A percentile compares a stretch with the other conserved stretches of the same genome.
Conservation (phyloP, 1,140 invertebrate genomes). For the Caenorhabditis tropicalis region DNA sequence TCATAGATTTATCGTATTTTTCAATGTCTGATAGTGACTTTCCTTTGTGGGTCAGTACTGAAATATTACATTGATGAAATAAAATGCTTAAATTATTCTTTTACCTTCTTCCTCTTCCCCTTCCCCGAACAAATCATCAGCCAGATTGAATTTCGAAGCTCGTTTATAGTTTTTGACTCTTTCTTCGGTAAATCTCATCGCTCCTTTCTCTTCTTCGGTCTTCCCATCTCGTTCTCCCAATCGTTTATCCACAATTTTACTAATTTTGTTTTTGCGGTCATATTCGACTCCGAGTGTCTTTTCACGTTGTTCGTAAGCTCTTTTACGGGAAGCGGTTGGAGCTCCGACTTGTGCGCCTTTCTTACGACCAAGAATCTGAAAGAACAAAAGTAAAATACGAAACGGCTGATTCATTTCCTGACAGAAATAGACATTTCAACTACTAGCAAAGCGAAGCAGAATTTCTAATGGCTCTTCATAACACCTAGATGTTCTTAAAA, state of each 20-base stretch:
- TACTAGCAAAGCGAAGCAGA: not conserved
- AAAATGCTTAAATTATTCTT: no score
- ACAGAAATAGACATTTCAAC: no score
- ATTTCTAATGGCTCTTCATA: no score
- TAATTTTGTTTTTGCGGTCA: constrained; percentile 51
- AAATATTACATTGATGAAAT: no score
- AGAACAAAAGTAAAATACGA: not conserved
- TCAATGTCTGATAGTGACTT: constrained; percentile 54
- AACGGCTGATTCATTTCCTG: no score
- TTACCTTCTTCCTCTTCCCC: constrained; percentile 19
- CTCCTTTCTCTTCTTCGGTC: constrained; percentile 55
- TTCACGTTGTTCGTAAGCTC: constrained; percentile 55
- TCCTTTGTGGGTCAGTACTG: constrained; percentile 55
- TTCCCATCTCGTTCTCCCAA: constrained; percentile 54
- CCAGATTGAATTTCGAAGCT: constrained; percentile 52
- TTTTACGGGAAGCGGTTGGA: constrained; percentile 52
- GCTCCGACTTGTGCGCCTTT: constrained; percentile 35
- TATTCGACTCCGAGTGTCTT: constrained; percentile 54
- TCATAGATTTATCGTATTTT: constrained; percentile 55
- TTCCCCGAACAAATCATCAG: constrained; percentile 44
- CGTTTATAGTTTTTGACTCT: constrained; percentile 40
- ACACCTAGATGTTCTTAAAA: no score
- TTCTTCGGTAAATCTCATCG: constrained; percentile 53
- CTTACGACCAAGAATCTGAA: constrained; percentile 57
- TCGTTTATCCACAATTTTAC: constrained; percentile 58